Base-by-base conservation (phyloP, 2,113 vertebrate genomes). In the Hassar affinis region DNA sequence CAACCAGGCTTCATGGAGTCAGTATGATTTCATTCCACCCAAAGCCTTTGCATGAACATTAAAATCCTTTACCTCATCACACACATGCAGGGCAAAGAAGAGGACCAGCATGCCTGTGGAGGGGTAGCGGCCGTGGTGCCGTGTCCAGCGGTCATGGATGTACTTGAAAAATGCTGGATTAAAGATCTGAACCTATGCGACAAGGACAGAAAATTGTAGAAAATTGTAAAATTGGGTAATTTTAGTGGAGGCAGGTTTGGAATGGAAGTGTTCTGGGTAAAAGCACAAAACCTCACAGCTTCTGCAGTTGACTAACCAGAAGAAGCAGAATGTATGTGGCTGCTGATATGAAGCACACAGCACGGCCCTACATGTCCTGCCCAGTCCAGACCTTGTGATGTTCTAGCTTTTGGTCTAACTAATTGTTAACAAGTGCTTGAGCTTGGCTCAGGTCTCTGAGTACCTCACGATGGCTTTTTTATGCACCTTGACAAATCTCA, bases 101-200 rank as follows among this genome's bases (percentile, higher is more conserved):
- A 99, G 95, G 87, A 98, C 97, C 76, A 99, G 93, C 97, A 99
- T 98, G 85, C 97, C 98, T 0, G 98, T 99, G 91, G 98, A 99
- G n/a, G 98, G 98, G 92, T 99, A 99, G 62, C 97, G 96, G 2
- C 98, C 97, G 0, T 99, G 96, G 84, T 99, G 97, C 83, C 93
- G 94, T 0, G 97, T 98, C 98, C 97, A 99, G 87, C 87, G 95
- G 93, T 99, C 97, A 0, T 99, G 98, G 92, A 99, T 98, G 89
- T 99, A 99, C 90, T 99, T 99, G 89, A 99, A 99, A 94, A 99
- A 99, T 14, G 97, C 97, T 17, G 98, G 98, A 88, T 99, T 99
- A 90, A 98, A 99, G 92, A 99, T 96, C 94, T 99, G 97, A 64
- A 99, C 98, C 98, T 99, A 84, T 14, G 72, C 7, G 15, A 51